Evolutionary conservation across 2,888 invertebrate genomes (phyloP), one percentile per base, ranked within the genome.

Genomic region (Gymnoscelis rufifasciata): DNA sequence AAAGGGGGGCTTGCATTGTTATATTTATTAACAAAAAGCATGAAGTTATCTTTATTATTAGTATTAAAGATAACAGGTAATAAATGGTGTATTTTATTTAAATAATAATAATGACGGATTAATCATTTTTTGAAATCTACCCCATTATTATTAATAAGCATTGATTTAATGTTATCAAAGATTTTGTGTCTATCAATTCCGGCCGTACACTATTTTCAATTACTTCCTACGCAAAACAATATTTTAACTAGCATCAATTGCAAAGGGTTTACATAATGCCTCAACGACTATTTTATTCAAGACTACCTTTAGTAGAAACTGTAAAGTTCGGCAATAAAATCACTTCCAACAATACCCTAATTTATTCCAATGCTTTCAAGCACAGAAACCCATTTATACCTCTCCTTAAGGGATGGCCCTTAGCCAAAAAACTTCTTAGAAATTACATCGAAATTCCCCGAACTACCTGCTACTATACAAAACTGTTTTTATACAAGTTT

Each of bases 381-480:
- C 51, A 48, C 54, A 52, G 52, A 54, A 56, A 56, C 54, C 52
- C 51, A 52, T 56, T 57, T 59, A 57, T 49, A 61, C 51, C 61
- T 56, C 38, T 53, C 48, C 55, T 42, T 39, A 57, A 62, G 61
- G 66, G 66, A 60, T 61, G 48, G 51, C 54, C 56, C 60, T 51
- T 47, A 51, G 54, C 55, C 51, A 53, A 67, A 70, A 72, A 64
- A 64, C 49, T 79, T 79, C 79, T 57, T 5, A 69, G 79, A 79
- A 79, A 64, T 61, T 60, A 56, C 53, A 50, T 51, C 51, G 51
- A 47, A 62, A 62, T 79, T 78, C 78, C 65, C 15, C 58, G 78
- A 78, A 77, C 70, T 74, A 74, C 74, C 76, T 73, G 70, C 71
- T 66, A 57, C 62, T 42, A 54, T 47, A 66, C 60, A 62, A 71